Evolutionary conservation across 1,140 invertebrate species (phyloP).

Genomic region (Drosophila trapezifrons): DNA sequence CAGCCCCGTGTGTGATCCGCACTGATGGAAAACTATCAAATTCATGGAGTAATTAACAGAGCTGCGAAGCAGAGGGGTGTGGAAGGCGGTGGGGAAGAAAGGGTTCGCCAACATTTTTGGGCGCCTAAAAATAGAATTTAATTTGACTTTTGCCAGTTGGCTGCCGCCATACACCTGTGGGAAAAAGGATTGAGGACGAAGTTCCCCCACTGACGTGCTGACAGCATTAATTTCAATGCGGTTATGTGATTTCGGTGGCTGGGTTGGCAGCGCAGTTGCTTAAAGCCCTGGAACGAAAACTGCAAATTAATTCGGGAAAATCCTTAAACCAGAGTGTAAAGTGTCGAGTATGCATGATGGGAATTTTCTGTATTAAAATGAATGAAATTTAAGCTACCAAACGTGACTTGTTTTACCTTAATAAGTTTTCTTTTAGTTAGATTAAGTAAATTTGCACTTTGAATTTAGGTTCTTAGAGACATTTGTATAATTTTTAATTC

Average conservation of each 20-base stretch:
- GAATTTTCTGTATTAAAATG: background rate
- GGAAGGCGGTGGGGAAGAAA: background rate
- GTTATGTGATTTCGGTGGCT: conserved; percentile 42
- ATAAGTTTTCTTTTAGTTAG: background rate
- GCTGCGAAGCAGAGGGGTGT: conserved; percentile 5
- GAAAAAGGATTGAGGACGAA: conserved; percentile 11
- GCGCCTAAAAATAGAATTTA: conserved; percentile 52
- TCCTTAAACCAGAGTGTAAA: conserved; percentile 9
- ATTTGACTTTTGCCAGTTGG: conserved; percentile 60
- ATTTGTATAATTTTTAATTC: background rate
- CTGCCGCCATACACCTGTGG: conserved; percentile 45
- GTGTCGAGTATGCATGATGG: conserved; percentile 3
- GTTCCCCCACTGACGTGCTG: conserved; percentile 35
- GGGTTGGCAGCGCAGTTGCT: conserved; percentile 21
- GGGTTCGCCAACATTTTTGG: conserved; percentile 42
- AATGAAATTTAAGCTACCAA: background rate
- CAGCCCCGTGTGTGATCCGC: conserved; percentile 45
- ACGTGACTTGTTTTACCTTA: background rate
- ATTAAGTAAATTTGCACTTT: background rate
- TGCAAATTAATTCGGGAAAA: conserved; percentile 40
- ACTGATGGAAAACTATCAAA: conserved; percentile 59
- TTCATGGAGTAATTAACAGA: conserved; percentile 58
- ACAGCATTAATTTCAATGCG: conserved; percentile 49
- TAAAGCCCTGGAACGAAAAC: conserved; percentile 21
- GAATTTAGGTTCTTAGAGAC: background rate